Evolutionary conservation across 2,113 vertebrate species (phyloP).

Genomic region (Dasyornis broadbenti): DNA sequence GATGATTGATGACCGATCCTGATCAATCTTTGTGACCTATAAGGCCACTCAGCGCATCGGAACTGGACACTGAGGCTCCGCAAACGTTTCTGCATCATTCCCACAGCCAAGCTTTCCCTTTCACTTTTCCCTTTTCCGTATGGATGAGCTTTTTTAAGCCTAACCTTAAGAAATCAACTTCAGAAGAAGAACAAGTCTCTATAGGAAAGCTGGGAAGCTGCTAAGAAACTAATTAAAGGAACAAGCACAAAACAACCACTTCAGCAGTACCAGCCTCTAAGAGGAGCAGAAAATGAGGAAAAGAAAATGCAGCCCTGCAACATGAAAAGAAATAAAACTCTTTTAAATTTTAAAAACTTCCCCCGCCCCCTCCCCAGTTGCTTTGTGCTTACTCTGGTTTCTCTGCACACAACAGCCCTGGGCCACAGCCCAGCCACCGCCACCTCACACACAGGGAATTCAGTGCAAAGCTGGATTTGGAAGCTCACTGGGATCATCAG

Average conservation of each 20-base stretch:
- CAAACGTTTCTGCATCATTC: background rate
- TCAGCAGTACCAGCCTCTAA: background rate
- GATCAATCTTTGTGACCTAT: background rate
- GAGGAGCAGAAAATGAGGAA: background rate
- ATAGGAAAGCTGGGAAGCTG: constrained; percentile 1
- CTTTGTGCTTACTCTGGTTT: background rate
- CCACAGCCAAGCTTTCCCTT: background rate
- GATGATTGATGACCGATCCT: background rate
- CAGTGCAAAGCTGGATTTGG: background rate
- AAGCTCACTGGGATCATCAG: background rate
- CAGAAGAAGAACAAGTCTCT: constrained; percentile 18
- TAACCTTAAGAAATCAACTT: constrained; percentile 23
- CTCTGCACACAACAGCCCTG: background rate
- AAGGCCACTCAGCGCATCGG: background rate
- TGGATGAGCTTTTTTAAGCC: background rate
- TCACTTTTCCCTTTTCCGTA: background rate
- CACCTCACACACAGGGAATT: background rate
- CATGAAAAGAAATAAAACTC: constrained; percentile 31
- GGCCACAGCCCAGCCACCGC: background rate
- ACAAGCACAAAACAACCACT: constrained; percentile 1
- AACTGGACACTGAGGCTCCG: background rate
- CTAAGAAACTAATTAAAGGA: constrained; percentile 45
- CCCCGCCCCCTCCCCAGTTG: background rate
- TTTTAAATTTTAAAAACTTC: background rate
- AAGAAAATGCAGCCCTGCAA: background rate